A percentile compares a stretch with the other conserved stretches of the same genome.
phyloP scores from a whole-genome alignment of 2,888 invertebrate species.

The Oscheius sp. region DNA sequence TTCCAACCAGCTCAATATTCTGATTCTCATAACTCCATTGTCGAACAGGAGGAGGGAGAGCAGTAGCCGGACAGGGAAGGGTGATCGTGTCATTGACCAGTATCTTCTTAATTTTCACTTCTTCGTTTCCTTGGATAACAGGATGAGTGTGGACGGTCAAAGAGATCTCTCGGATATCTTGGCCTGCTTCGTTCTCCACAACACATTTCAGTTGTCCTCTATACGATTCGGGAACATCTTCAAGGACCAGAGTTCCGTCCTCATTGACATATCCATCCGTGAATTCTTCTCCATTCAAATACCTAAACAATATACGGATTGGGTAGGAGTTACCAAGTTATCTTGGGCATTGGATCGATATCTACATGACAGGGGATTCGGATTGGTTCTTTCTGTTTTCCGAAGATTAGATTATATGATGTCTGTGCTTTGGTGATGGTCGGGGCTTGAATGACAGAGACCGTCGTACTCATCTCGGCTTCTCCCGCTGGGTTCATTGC shows the following conservation, averaged over 20 bases:
- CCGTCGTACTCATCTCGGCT: slow-evolving; percentile 67
- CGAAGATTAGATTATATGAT: slow-evolving; percentile 65
- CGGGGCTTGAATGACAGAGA: slow-evolving; percentile 56
- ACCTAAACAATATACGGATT: slow-evolving; percentile 30
- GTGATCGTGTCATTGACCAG: slow-evolving; percentile 61
- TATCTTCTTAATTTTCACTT: slow-evolving; percentile 48
- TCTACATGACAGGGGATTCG: slow-evolving; percentile 62
- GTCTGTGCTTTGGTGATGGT: slow-evolving; percentile 60
- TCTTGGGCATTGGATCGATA: slow-evolving; percentile 61
- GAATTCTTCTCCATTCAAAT: slow-evolving; percentile 56
- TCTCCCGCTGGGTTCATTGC: slow-evolving; percentile 77
- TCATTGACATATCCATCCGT: slow-evolving; percentile 55
- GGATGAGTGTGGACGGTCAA: slow-evolving; percentile 70
- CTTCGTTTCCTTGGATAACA: slow-evolving; percentile 45
- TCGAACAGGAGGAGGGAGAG: slow-evolving; percentile 67
- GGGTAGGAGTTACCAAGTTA: slow-evolving; percentile 48
- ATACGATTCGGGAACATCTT: slow-evolving; percentile 39
- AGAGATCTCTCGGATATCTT: slow-evolving; percentile 63
- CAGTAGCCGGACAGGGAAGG: slow-evolving; percentile 67
- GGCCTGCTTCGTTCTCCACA: slow-evolving; percentile 62
- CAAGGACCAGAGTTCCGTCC: slow-evolving; percentile 58
- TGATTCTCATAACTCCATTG: slow-evolving; percentile 67
- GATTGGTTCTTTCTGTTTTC: slow-evolving; percentile 47
- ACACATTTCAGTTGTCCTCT: slow-evolving; percentile 55
- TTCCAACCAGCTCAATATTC: slow-evolving; percentile 43